Evolutionary conservation across 2,888 invertebrate genomes (phyloP).

Genomic region (Mythimna loreyi): DNA sequence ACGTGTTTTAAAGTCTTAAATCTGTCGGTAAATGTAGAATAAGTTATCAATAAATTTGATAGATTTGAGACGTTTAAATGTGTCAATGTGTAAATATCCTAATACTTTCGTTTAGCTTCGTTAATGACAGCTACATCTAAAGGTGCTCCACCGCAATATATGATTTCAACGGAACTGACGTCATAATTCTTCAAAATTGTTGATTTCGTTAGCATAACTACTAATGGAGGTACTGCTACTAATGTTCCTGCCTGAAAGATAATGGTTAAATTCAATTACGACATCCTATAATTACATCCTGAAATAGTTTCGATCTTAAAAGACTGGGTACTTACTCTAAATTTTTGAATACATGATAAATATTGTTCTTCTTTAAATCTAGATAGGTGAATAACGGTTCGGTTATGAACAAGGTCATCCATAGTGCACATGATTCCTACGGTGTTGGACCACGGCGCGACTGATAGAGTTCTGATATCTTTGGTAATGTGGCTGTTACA

Average conservation of each 20-base stretch:
- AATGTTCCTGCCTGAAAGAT: slow-evolving; percentile 71
- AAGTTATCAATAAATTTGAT: slow-evolving; percentile 73
- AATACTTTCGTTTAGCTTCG: slow-evolving; percentile 72
- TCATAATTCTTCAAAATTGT: slow-evolving; percentile 72
- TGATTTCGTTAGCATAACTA: slow-evolving; percentile 77
- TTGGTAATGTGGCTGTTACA: slow-evolving; percentile 54
- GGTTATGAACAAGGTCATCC: slow-evolving; percentile 64
- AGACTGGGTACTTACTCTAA: slow-evolving; percentile 70
- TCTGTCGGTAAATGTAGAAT: slow-evolving; percentile 58
- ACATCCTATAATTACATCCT: not conserved
- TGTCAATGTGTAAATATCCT: not conserved
- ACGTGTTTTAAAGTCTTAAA: slow-evolving; percentile 72
- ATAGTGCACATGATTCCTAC: slow-evolving; percentile 73
- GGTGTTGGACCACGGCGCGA: slow-evolving; percentile 81
- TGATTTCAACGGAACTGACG: slow-evolving; percentile 74
- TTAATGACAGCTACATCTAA: slow-evolving; percentile 63
- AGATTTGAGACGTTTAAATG: slow-evolving; percentile 47
- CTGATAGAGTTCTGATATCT: slow-evolving; percentile 62
- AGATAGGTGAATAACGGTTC: slow-evolving; percentile 61
- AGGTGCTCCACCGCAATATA: slow-evolving; percentile 80
- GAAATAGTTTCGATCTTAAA: not conserved
- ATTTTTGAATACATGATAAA: slow-evolving; percentile 76
- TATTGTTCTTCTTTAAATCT: slow-evolving; percentile 76
- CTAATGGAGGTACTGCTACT: slow-evolving; percentile 74
- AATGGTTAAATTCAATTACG: not conserved